phyloP scores from a whole-genome alignment of 2,888 invertebrate species.

The Hetaerina titia region DNA sequence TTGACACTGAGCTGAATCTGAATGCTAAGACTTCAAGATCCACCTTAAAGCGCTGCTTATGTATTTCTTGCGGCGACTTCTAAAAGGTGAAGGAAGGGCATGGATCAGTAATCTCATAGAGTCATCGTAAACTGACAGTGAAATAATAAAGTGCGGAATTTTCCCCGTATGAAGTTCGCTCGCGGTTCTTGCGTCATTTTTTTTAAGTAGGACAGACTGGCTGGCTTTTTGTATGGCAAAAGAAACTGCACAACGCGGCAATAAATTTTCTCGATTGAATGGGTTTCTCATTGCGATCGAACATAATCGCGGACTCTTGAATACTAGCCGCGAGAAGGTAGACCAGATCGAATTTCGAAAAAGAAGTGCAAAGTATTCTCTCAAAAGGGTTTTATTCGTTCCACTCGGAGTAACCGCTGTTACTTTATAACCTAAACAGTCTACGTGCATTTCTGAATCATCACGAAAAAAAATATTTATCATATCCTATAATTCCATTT shows the following conservation, averaged over 20 bases:
- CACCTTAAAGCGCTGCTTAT: not conserved
- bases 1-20: constrained; percentile 20
- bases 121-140: not conserved
- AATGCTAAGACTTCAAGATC: not conserved
- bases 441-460: too few relatives aligned
- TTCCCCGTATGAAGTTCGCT: not conserved
- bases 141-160: not conserved
- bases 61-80: not conserved
- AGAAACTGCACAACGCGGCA: not conserved
- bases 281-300: not conserved
- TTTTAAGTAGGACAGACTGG: not conserved
- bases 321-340: not conserved
- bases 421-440: too few relatives aligned
- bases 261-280: not conserved
- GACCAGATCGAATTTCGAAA: not conserved
- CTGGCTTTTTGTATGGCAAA: not conserved
- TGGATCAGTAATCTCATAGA: not conserved
- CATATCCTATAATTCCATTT: too few relatives aligned
- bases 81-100: not conserved
- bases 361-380: too few relatives aligned
- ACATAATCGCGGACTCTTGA: not conserved
- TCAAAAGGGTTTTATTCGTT: too few relatives aligned
- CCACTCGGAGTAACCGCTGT: too few relatives aligned
- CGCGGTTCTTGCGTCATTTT: not conserved
- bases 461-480: too few relatives aligned